Evolutionary conservation across 2,797 vertebrate species (phyloP), one percentile per base, ranked within the genome.

Genomic region (Myripristis murdjan): DNA sequence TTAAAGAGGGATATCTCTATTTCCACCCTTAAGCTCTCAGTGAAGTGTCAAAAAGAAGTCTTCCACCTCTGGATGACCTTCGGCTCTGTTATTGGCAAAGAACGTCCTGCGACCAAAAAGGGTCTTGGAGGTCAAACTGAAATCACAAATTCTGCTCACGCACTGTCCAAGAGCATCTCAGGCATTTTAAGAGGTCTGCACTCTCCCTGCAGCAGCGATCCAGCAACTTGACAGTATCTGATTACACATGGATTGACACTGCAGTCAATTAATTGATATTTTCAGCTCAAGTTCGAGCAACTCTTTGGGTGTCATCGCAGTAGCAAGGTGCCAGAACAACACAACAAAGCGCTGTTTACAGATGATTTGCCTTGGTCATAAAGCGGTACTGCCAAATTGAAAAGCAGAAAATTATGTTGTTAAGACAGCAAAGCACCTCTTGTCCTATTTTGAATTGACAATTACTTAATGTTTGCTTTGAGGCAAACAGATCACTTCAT

Each of bases 1-100:
- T 89, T 88, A 69, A 72, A 69, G 63, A 73, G 63, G 75, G 64
- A 82, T 87, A 84, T 86, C 78, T 87, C 53, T 76, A 75, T 87
- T 87, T 85, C 70, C 54, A 26, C 55, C 48, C 60, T 63, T 83
- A 83, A 86, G 82, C 88, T 79, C 77, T 65, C 7, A 7, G 56
- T 33, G 39, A 75, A 75, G 68, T 82, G 81, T 86, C 71, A 73
- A 58, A 60, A 39, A 35, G 56, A 52, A 77, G 76, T 52, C 48
- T 73, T 73, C 41, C 20, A 28, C 67, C 54, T 58, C 65, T 41
- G 26, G 53, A 33, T 1, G 44, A 70, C 70, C 75, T 72, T 39
- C 56, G 59, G 58, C 43, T 43, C 44, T 14, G 14, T 44, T 63
- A 8, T 16, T 67, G 63, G 67, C 63, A 20, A 49, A 59, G 55